phyloP scores from a whole-genome alignment of 2,797 vertebrate species.

The Yasuhikotakia modesta region DNA sequence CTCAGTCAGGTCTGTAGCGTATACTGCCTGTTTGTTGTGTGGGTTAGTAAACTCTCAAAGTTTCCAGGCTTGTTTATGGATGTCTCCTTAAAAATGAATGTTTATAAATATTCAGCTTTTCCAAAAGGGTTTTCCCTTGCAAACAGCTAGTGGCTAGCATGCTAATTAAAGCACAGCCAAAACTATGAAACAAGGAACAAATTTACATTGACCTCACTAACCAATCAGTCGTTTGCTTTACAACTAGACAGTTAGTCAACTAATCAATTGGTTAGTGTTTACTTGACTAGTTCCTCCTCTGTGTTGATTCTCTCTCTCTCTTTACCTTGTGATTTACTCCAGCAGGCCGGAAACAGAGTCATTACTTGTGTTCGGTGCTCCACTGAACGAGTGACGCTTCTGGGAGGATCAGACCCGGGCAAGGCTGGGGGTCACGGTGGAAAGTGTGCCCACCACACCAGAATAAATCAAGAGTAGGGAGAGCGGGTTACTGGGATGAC shows the following conservation, averaged over 20 bases:
- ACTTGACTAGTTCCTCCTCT: neutral
- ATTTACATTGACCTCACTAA: neutral
- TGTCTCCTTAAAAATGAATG: too few relatives aligned
- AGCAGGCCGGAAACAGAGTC: conserved; percentile 43
- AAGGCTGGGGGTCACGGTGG: conserved; percentile 54
- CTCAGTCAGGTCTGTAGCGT: neutral
- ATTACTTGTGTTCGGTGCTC: conserved; percentile 56
- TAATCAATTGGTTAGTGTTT: neutral
- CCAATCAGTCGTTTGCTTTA: neutral
- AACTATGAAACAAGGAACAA: neutral
- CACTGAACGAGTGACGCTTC: conserved; percentile 62
- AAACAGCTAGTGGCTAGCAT: neutral
- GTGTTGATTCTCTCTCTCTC: conserved; percentile 6
- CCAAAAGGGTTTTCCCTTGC: too few relatives aligned
- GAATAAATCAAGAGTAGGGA: conserved; percentile 66
- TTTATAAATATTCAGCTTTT: too few relatives aligned
- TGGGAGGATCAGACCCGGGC: conserved; percentile 52
- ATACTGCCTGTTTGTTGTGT: conserved; percentile 26
- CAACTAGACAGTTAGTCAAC: neutral
- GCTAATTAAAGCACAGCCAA: too few relatives aligned
- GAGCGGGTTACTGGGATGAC: conserved; percentile 63
- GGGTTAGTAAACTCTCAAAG: neutral
- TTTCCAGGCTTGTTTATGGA: neutral
- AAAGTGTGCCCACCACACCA: conserved; percentile 61
- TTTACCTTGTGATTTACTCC: conserved; percentile 64